Percentiles rank a stretch among this genome's conserved stretches.
Conservation (phyloP, 2,113 vertebrate genomes). For the Dromiciops gliroides region DNA sequence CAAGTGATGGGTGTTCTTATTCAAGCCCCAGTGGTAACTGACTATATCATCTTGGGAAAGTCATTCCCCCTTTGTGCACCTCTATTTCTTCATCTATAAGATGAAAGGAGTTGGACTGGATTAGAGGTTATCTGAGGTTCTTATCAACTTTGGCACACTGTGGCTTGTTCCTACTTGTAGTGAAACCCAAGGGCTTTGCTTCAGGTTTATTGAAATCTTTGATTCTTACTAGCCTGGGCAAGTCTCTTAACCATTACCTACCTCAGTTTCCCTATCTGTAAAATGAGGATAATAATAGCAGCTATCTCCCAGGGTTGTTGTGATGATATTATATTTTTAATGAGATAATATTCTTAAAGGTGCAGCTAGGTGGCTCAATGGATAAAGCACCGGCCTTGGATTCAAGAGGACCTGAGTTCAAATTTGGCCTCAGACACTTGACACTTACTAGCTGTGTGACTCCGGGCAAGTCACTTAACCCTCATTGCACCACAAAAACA, state of each 20-base stretch:
- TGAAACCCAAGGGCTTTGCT: not conserved
- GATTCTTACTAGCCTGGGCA: not conserved
- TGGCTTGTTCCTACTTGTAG: not conserved
- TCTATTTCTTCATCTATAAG: not conserved
- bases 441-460: too few species aligned
- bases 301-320: not conserved
- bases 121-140: not conserved
- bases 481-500: too few species aligned
- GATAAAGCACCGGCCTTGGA: too few species aligned
- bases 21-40: not conserved
- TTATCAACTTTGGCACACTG: not conserved
- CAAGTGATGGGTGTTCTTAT: not conserved
- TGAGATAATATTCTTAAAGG: not conserved
- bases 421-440: too few species aligned
- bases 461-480: too few species aligned
- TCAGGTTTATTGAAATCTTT: constrained; percentile 10
- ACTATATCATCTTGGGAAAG: not conserved
- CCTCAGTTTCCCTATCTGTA: not conserved
- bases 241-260: not conserved
- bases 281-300: not conserved
- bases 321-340: not conserved
- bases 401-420: too few species aligned
- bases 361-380: too few species aligned
- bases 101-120: not conserved
- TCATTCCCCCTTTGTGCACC: not conserved